Base-by-base conservation (phyloP, 2,113 vertebrate species). In the Cochlearius cochlearius region DNA sequence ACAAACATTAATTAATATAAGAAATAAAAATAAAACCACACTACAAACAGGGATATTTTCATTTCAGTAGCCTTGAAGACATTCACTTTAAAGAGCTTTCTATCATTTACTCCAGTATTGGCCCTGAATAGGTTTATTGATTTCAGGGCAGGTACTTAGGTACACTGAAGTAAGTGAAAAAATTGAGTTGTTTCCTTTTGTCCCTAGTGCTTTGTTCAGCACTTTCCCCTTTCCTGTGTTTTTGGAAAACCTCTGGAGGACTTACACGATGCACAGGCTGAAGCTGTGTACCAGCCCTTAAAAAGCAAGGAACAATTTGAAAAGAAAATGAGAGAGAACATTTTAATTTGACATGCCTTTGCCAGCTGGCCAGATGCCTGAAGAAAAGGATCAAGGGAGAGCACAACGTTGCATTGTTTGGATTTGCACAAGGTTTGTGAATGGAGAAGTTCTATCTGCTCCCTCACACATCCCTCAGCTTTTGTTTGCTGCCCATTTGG, bases 401-500 rank as follows among this genome's bases (percentile, higher is more conserved):
- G 77, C 5, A 0, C 26, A 49, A 83, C 16, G 0, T 47, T 32
- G 29, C 39, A 5, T 11, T 3, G 12, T 32, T 41, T 0, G 11
- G 77, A 69, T 93, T 79, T 87, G 59, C 79, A 79, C 52, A 19
- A 32, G 90, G 86, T 89, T 88, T 94, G 64, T 55, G 92, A 88
- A 82, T 45, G 80, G 63, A 88, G 71, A 67, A 38, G 26, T 67
- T 96, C 85, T 87, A 12, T 89, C 91, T 93, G 62, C 72, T 90
- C 27, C 50, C 52, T 19, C 13, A 5, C 92, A 73, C 79, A 66
- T 32, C 78, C 75, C 69, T 56, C 53, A 11, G 78, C 89, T 84
- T 72, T 71, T 92, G 76, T 83, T 20, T 56, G 89, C 88, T 39
- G 30, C 86, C 58, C 5, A 0, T 73, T 89, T 23, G 86, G 90